Base-by-base conservation (phyloP, 2,113 vertebrate genomes). In the Phycodurus eques region DNA sequence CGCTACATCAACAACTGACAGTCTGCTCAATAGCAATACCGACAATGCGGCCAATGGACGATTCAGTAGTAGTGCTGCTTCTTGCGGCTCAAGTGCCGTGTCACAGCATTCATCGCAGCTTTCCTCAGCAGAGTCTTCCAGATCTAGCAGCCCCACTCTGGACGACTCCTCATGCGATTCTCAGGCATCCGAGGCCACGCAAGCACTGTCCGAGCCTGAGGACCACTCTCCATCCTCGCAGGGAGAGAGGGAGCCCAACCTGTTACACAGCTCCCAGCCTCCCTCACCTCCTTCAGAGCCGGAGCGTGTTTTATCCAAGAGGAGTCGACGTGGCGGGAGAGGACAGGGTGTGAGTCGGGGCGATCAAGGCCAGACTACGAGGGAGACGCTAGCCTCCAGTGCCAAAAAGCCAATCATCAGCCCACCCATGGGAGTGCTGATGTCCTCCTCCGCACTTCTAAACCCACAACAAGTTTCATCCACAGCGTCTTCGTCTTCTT, bases 91-190 rank as follows among this genome's bases (percentile, higher is more conserved):
- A 67, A 99, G 98, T 0, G 97, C 95, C 0, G 94, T 96, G 59
- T 99, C 98, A 2, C 97, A 97, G 87, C 97, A 95, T 85, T 99
- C 98, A 0, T 98, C 96, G n/a, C 98, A 99, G 78, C 92, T 95
- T 73, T 98, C 98, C 35, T 99, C 98, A 0, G 98, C 95, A 64
- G 98, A 99, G 88, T 98, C 96, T 62, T 99, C 97, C 7, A 93
- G 98, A 33, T 99, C 97, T 75, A 98, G 96, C 71, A 98, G 96
- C 73, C 97, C 97, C 63, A 99, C 95, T 3, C 92, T 98, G 53
- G 97, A 93, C 59, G 92, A 98, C 74, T 98, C 98, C 0, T 98
- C 98, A 9, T 96, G 96, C 0, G 97, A 99, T 81, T 99, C 98
- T 27, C 97, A 99, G 92, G 96, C 91, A 49, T 99, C 98, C 0